These are phyloP conservation scores for Cinara cedri DNA, from an alignment of 2,888 invertebrate species.

Conservation along the genomic window DNA sequence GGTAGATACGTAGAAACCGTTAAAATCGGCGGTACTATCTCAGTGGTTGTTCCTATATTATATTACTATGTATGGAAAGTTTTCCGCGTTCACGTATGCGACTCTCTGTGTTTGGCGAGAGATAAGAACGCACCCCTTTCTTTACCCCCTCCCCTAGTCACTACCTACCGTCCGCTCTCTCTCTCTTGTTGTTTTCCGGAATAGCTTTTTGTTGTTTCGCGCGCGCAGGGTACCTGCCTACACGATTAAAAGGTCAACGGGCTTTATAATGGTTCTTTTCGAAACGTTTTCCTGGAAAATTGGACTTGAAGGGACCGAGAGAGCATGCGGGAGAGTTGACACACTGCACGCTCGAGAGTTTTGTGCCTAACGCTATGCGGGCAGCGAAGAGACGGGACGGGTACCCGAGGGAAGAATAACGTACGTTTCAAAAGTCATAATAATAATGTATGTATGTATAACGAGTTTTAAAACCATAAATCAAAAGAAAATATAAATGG, in stretches of 20 bases:
- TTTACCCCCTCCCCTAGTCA: neutral
- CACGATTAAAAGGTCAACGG: constrained; percentile 52
- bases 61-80: constrained; percentile 30
- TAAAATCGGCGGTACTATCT: constrained; percentile 41
- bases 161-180: too few species aligned
- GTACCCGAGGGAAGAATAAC: constrained; percentile 40
- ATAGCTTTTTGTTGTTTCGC: constrained; percentile 34
- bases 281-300: constrained; percentile 19
- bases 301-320: constrained; percentile 10
- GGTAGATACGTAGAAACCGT: too few species aligned
- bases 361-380: too few species aligned
- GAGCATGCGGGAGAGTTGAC: neutral
- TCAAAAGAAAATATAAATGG: constrained; percentile 14
- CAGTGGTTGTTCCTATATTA: constrained; percentile 10
- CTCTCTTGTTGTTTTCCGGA: neutral
- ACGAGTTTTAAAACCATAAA: neutral
- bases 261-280: constrained; percentile 37
- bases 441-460: neutral
- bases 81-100: constrained; percentile 31
- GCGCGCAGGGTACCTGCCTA: neutral
- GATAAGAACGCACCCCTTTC: constrained; percentile 15
- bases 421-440: constrained; percentile 2
- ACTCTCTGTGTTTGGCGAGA: constrained; percentile 13
- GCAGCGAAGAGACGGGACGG: too few species aligned
- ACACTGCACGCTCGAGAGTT: neutral